phyloP scores from a whole-genome alignment of 2,113 vertebrate species.

The Mirza zaza region DNA sequence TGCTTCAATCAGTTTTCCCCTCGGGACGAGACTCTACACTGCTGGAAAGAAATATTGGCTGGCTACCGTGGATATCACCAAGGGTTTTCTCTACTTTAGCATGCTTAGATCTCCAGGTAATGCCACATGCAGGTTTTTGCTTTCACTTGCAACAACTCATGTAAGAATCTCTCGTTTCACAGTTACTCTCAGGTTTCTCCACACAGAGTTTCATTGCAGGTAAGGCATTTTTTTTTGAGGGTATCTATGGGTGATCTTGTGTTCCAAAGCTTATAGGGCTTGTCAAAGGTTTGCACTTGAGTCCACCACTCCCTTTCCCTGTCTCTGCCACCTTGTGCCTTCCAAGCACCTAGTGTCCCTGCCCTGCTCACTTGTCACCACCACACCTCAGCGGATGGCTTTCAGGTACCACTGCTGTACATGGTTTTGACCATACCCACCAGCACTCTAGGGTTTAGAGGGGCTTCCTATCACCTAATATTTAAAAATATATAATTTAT shows the following conservation, averaged over 20 bases:
- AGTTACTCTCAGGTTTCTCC: neutral
- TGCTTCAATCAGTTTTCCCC: neutral
- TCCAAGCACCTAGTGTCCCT: neutral
- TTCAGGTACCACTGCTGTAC: neutral
- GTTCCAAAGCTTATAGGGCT: neutral
- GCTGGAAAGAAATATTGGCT: neutral
- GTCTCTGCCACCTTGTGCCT: neutral
- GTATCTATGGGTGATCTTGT: neutral
- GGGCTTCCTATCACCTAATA: neutral
- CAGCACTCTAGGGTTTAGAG: neutral
- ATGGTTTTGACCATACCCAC: neutral
- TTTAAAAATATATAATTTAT: neutral
- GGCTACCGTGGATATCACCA: neutral
- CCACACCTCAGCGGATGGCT: neutral
- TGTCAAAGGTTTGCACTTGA: neutral
- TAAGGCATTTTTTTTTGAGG: neutral
- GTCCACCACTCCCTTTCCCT: neutral
- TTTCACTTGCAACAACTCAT: neutral
- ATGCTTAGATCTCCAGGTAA: neutral
- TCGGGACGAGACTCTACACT: neutral
- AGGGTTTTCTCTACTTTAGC: neutral
- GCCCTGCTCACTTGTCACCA: too few species aligned
- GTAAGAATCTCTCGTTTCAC: neutral
- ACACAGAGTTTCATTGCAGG: neutral
- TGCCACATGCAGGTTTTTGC: fast-evolving